phyloP scores from a whole-genome alignment of 2,888 invertebrate species.

The Phrixothrix hirtus region DNA sequence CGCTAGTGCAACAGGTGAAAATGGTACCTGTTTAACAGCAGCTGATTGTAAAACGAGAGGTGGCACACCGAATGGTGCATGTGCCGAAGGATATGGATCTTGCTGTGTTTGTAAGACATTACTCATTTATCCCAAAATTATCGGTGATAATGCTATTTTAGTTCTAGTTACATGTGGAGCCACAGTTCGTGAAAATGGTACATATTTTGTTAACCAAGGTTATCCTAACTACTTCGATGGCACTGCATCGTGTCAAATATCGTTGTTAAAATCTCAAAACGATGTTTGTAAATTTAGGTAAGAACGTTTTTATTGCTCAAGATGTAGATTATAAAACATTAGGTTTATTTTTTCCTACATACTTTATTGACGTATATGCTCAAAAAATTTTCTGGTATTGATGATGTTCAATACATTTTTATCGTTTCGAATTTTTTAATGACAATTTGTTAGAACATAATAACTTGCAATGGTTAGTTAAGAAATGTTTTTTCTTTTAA shows the following conservation, averaged over 20 bases:
- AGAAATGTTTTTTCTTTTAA: too few species aligned
- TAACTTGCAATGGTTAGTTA: too few species aligned
- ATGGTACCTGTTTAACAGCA: conserved; percentile 78
- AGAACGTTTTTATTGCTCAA: too few species aligned
- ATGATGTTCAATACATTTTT: too few species aligned
- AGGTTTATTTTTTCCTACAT: too few species aligned
- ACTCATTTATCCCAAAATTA: conserved; percentile 2
- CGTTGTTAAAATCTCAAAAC: conserved; percentile 74
- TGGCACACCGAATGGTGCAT: conserved; percentile 76
- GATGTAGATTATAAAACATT: too few species aligned
- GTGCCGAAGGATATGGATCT: conserved; percentile 77
- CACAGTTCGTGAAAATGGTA: conserved; percentile 77
- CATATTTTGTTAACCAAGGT: conserved; percentile 83
- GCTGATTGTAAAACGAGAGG: conserved; percentile 72
- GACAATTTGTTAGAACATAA: too few species aligned
- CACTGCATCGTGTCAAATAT: conserved; percentile 83
- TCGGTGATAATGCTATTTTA: conserved; percentile 47
- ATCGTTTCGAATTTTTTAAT: too few species aligned
- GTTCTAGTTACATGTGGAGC: conserved; percentile 81
- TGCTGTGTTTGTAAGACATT: conserved; percentile 73
- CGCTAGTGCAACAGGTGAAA: conserved; percentile 74
- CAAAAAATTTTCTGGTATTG: too few species aligned
- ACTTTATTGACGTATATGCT: too few species aligned
- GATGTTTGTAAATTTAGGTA: conserved; percentile 86
- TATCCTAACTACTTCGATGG: conserved; percentile 78